A percentile compares a stretch with the other conserved stretches of the same genome.
These are phyloP conservation scores for Poeciliopsis retropinna DNA, from an alignment of 2,113 vertebrate species.

Conservation along the genomic window DNA sequence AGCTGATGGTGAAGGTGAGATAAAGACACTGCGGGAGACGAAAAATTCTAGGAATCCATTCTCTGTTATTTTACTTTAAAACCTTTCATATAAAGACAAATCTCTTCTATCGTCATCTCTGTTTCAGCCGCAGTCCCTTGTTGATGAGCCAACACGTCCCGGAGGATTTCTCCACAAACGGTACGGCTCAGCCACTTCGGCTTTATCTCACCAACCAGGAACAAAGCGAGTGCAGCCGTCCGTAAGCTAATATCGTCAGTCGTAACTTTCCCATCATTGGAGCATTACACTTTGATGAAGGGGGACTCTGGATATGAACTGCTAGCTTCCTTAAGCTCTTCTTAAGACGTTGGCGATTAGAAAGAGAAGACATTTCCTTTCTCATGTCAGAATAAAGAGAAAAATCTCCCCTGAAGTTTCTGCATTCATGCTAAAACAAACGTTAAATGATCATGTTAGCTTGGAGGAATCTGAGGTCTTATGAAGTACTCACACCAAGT, in stretches of 20 bases:
- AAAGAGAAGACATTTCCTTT: slow-evolving; percentile 46
- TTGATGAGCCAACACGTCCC: slow-evolving; percentile 62
- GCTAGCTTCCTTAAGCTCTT: slow-evolving; percentile 36
- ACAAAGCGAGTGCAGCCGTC: slow-evolving; percentile 68
- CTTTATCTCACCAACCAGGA: slow-evolving; percentile 58
- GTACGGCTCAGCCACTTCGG: slow-evolving; percentile 61
- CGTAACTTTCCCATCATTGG: slow-evolving; percentile 71
- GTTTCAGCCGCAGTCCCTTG: slow-evolving; percentile 56
- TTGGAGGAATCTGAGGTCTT: not conserved
- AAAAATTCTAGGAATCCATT: slow-evolving; percentile 11
- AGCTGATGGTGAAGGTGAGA: slow-evolving; percentile 35
- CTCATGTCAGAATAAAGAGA: slow-evolving; percentile 5
- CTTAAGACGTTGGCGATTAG: slow-evolving; percentile 25
- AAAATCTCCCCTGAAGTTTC: not conserved
- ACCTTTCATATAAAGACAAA: slow-evolving; percentile 26
- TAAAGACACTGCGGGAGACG: slow-evolving; percentile 11
- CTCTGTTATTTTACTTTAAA: slow-evolving; percentile 22
- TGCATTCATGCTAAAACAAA: not conserved
- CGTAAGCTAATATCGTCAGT: slow-evolving; percentile 58
- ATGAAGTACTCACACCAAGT: not conserved
- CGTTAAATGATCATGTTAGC: slow-evolving; percentile 20
- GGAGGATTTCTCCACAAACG: slow-evolving; percentile 59
- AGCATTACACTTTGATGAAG: slow-evolving; percentile 57
- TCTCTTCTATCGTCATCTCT: slow-evolving; percentile 41
- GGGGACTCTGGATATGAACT: slow-evolving; percentile 39